Conservation (phyloP, 2,888 invertebrate genomes). For the Tryphoninae sp. region DNA sequence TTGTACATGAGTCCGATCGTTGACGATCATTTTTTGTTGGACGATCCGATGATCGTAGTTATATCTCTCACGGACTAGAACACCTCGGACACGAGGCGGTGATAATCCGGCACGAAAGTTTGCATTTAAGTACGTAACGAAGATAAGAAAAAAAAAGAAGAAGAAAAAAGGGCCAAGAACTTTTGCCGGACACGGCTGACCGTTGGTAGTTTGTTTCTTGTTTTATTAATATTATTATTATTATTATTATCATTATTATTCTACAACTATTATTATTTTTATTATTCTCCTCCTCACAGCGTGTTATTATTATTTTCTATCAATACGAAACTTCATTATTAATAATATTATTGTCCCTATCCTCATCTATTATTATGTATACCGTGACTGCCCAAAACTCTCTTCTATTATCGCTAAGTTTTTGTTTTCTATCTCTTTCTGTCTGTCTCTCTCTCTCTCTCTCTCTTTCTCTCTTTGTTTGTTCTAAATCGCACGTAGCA, state of each 20-base stretch:
- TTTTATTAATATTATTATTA: constrained; percentile 44
- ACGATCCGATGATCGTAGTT: not conserved
- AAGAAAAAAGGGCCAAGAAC: constrained; percentile 40
- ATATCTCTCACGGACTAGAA: constrained; percentile 47
- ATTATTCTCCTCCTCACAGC: constrained; percentile 54
- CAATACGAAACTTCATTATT: constrained; percentile 56
- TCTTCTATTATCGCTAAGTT: constrained; percentile 51
- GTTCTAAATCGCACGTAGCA: constrained; percentile 47
- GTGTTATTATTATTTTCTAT: constrained; percentile 54
- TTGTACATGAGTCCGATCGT: not conserved
- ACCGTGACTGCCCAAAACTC: constrained; percentile 52
- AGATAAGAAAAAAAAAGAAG: constrained; percentile 44
- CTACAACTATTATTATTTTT: constrained; percentile 46
- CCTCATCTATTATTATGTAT: constrained; percentile 45
- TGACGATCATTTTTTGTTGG: not conserved
- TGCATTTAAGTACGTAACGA: constrained; percentile 43
- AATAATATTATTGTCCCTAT: constrained; percentile 57
- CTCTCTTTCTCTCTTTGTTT: constrained; percentile 12
- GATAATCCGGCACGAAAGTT: constrained; percentile 54
- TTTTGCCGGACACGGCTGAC: constrained; percentile 40
- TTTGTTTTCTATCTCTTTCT: constrained; percentile 31
- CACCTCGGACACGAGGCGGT: constrained; percentile 53
- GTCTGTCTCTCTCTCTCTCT: not conserved
- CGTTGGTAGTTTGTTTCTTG: constrained; percentile 61
- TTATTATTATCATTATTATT: constrained; percentile 63